These are phyloP conservation scores for Malurus melanocephalus DNA, from an alignment of 2,113 vertebrate species.

Conservation along the genomic window DNA sequence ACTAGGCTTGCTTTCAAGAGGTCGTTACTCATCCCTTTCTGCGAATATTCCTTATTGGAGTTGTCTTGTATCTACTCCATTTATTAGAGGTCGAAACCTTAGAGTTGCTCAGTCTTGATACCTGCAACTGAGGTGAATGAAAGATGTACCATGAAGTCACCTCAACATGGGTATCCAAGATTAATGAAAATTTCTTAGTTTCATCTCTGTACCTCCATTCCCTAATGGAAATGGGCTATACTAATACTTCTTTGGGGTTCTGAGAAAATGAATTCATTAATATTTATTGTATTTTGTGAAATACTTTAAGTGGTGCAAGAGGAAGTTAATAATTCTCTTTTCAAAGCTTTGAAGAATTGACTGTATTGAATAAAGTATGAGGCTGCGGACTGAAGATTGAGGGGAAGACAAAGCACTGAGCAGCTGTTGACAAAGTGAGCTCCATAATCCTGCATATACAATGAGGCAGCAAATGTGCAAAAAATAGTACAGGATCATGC, in stretches of 20 bases:
- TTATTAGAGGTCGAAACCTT: neutral
- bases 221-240: neutral
- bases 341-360: neutral
- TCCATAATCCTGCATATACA: neutral
- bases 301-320: neutral
- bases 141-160: neutral
- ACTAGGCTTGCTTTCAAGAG: neutral
- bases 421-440: neutral
- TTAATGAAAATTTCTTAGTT: neutral
- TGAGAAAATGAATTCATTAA: neutral
- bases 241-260: neutral
- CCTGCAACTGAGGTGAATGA: neutral
- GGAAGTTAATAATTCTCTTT: neutral
- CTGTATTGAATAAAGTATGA: neutral
- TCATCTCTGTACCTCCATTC: neutral
- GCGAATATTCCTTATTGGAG: neutral
- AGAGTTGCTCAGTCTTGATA: neutral
- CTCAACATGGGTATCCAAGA: neutral
- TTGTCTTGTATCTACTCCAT: neutral
- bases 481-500: neutral
- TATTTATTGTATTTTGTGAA: neutral
- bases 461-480: neutral
- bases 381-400: neutral
- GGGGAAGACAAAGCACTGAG: neutral
- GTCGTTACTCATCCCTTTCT: neutral